Percentiles rank a stretch among this genome's conserved stretches.
phyloP scores from a whole-genome alignment of 2,888 invertebrate species.

The Lacanobia wlatinum region DNA sequence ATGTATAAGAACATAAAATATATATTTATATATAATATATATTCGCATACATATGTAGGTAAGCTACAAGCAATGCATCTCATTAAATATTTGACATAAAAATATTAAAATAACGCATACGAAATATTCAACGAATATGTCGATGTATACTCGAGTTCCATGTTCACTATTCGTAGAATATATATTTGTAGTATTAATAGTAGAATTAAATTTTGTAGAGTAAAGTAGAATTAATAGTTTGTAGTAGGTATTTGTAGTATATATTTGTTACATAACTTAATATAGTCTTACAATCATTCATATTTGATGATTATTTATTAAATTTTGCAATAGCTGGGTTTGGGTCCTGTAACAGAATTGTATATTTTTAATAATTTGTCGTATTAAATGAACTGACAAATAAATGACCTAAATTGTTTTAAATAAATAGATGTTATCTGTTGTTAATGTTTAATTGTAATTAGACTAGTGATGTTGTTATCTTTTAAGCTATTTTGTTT shows the following conservation, averaged over 20 bases:
- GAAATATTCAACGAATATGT: conserved; percentile 35
- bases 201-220: conserved; percentile 9
- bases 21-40: conserved; percentile 1
- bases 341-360: conserved; percentile 77
- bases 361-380: conserved; percentile 61
- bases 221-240: conserved; percentile 20
- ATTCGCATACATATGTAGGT: not conserved
- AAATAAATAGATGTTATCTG: not conserved
- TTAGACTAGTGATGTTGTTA: conserved; percentile 21
- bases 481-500: conserved; percentile 37
- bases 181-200: conserved; percentile 1
- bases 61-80: conserved; percentile 1
- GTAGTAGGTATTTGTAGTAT: conserved; percentile 14
- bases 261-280: conserved; percentile 13
- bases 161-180: not conserved
- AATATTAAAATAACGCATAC: conserved; percentile 1
- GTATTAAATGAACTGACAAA: conserved; percentile 55
- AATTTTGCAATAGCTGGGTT: conserved; percentile 83
- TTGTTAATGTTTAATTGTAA: not conserved
- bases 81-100: not conserved
- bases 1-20: not conserved
- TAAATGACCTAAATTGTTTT: conserved; percentile 39
- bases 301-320: conserved; percentile 72
- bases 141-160: not conserved
- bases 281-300: conserved; percentile 72